Percentiles rank a stretch among this genome's conserved stretches.
Evolutionary conservation across 1,140 invertebrate species (phyloP).

Genomic region (Pteromalus puparum): DNA sequence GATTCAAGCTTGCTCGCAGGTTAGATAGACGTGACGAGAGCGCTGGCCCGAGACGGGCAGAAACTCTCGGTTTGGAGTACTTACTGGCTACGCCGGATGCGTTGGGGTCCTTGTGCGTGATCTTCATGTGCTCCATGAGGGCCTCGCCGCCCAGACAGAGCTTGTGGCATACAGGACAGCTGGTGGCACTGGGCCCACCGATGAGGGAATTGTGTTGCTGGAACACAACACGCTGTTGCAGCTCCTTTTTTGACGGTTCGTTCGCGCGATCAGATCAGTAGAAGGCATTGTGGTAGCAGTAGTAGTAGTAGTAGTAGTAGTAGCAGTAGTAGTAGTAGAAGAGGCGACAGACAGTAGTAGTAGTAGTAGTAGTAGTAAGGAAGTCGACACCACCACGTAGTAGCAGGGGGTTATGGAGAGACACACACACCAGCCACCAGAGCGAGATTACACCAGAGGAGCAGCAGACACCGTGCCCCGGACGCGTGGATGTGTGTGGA

Average conservation of each 20-base stretch:
- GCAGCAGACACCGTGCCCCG: conserved; percentile 25
- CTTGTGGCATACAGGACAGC: conserved; percentile 94
- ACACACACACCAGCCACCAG: conserved; percentile 9
- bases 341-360: conserved; percentile 23
- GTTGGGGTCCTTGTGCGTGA: conserved; percentile 94
- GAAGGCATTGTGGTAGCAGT: conserved; percentile 65
- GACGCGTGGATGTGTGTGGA: conserved; percentile 28
- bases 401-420: conserved; percentile 12
- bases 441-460: conserved; percentile 23
- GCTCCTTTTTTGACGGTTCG: conserved; percentile 79
- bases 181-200: conserved; percentile 91
- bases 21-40: not conserved
- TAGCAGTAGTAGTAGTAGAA: conserved; percentile 28
- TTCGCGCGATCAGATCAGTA: conserved; percentile 14
- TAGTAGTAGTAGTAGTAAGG: conserved; percentile 23
- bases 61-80: conserved; percentile 68
- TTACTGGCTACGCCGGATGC: conserved; percentile 92
- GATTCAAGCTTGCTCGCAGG: not conserved
- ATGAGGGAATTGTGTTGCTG: conserved; percentile 95
- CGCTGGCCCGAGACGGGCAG: too few relatives aligned
- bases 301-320: conserved; percentile 21
- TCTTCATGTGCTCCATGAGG: conserved; percentile 96
- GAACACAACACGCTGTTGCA: conserved; percentile 90
- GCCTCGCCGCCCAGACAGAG: conserved; percentile 93
- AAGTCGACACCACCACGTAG: conserved; percentile 7